These are phyloP conservation scores for Lasioglossum calceatum DNA, from an alignment of 2,888 invertebrate genomes.

Conservation along the genomic window DNA sequence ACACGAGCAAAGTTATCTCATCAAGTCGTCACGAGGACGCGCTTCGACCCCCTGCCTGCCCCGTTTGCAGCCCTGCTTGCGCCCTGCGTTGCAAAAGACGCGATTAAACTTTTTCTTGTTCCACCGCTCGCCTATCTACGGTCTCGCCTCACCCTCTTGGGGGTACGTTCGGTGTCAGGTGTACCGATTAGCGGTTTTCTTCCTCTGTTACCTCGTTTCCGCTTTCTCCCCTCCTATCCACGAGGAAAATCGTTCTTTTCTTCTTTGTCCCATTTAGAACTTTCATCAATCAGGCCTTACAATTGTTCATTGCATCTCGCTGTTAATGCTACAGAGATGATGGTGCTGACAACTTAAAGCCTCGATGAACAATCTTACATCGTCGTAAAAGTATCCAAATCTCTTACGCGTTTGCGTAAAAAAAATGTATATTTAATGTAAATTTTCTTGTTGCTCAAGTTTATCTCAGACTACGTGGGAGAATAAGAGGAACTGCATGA, in stretches of 20 bases:
- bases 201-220: not conserved
- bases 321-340: too few relatives aligned
- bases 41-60: not conserved
- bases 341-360: too few relatives aligned
- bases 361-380: too few relatives aligned
- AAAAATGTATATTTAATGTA: not conserved
- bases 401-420: too few relatives aligned
- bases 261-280: not conserved
- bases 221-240: not conserved
- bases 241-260: not conserved
- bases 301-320: not conserved
- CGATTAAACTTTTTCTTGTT: slow-evolving; percentile 71
- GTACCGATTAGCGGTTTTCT: slow-evolving; percentile 52
- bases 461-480: not conserved
- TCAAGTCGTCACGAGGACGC: slow-evolving; percentile 77
- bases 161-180: slow-evolving; percentile 50
- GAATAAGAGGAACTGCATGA: slow-evolving; percentile 4
- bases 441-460: not conserved
- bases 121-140: slow-evolving; percentile 44
- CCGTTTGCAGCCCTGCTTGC: not conserved
- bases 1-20: slow-evolving; percentile 76
- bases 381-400: too few relatives aligned
- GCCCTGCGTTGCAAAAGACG: slow-evolving; percentile 49
- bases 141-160: slow-evolving; percentile 26
- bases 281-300: not conserved